Evolutionary conservation across 2,888 invertebrate genomes (phyloP).

Genomic region (Microdon myrmicae): DNA sequence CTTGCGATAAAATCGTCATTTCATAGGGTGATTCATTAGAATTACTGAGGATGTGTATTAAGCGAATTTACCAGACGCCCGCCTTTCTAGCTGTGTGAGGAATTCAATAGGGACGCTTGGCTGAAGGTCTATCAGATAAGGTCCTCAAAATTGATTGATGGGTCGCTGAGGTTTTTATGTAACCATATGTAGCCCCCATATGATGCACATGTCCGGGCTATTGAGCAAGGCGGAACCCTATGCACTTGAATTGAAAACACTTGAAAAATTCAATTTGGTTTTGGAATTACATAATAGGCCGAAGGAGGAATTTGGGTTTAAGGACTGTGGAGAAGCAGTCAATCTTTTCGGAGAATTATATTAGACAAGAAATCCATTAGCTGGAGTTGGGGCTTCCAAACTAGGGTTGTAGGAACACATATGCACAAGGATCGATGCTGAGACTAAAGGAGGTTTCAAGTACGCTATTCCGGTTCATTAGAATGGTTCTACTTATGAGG

Average conservation of each 20-base stretch:
- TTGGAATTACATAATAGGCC: conserved; percentile 49
- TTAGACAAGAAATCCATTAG: conserved; percentile 16
- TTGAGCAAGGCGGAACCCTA: conserved; percentile 21
- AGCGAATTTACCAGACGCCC: not conserved
- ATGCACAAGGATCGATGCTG: not conserved
- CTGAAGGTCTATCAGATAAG: conserved; percentile 31
- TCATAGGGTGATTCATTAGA: conserved; percentile 49
- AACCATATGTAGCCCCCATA: conserved; percentile 32
- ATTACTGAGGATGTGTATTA: conserved; percentile 21
- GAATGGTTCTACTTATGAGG: conserved; percentile 25
- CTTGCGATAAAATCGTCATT: conserved; percentile 42
- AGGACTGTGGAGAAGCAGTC: conserved; percentile 15
- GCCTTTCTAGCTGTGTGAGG: conserved; percentile 3
- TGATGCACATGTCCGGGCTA: conserved; percentile 16
- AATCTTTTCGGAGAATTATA: conserved; percentile 17
- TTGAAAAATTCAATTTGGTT: conserved; percentile 44
- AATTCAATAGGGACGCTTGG: conserved; percentile 24
- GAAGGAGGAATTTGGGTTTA: conserved; percentile 32
- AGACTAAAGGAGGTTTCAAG: conserved; percentile 27
- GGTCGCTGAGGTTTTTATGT: conserved; percentile 28
- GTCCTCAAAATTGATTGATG: conserved; percentile 45
- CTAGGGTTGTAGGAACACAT: not conserved
- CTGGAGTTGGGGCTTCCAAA: conserved; percentile 2
- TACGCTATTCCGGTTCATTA: conserved; percentile 30
- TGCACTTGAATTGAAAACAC: conserved; percentile 48